These are phyloP conservation scores for Adelognathus sp. DNA, from an alignment of 2,888 invertebrate genomes.

Conservation along the genomic window DNA sequence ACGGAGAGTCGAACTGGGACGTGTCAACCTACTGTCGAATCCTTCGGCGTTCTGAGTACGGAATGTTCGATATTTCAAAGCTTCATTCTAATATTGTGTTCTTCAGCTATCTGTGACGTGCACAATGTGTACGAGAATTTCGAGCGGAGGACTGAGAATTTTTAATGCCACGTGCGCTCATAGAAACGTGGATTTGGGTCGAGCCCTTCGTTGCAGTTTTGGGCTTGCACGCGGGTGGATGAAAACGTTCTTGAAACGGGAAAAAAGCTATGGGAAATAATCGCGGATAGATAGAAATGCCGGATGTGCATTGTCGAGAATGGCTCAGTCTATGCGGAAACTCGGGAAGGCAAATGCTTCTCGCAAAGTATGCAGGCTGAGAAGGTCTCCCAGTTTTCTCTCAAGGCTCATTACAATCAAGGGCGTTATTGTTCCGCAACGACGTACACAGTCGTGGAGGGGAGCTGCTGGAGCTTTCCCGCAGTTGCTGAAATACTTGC, in stretches of 20 bases:
- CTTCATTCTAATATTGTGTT: too few species aligned
- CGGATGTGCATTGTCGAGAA: background rate
- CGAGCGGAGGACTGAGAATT: background rate
- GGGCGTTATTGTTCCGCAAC: constrained; percentile 68
- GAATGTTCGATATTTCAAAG: too few species aligned
- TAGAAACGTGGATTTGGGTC: constrained; percentile 54
- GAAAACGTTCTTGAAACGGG: too few species aligned
- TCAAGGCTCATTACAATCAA: constrained; percentile 68
- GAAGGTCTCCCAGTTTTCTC: background rate
- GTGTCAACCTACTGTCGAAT: background rate
- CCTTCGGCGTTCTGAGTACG: too few species aligned
- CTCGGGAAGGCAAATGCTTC: background rate
- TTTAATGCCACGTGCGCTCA: constrained; percentile 3
- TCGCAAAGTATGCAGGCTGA: background rate
- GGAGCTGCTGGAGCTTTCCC: background rate
- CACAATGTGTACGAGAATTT: background rate
- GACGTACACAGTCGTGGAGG: constrained; percentile 4
- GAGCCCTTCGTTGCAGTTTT: constrained; percentile 52
- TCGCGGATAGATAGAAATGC: background rate
- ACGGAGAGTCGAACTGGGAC: background rate
- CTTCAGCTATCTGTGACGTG: background rate
- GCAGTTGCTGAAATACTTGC: background rate
- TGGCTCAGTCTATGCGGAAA: background rate
- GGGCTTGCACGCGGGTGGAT: too few species aligned
- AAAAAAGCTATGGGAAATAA: too few species aligned